These are phyloP conservation scores for Oryzias dopingdopingensis DNA, from an alignment of 2,797 vertebrate species.

Conservation along the genomic window DNA sequence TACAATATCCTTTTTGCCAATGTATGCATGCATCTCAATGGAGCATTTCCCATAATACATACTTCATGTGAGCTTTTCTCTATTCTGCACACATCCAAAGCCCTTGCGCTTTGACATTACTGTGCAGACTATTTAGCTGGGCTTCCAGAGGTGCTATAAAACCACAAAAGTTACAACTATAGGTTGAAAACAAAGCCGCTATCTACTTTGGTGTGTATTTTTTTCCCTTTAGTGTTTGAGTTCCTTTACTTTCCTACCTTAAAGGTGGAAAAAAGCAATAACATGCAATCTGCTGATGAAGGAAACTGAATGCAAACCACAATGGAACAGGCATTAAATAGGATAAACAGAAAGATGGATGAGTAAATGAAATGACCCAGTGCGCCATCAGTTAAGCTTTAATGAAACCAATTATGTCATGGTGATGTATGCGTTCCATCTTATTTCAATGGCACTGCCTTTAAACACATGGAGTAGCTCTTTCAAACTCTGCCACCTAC, in stretches of 20 bases:
- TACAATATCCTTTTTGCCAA: constrained; percentile 49
- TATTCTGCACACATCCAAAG: constrained; percentile 28
- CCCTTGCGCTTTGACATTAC: constrained; percentile 19
- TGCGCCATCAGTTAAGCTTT: constrained; percentile 30
- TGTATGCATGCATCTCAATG: constrained; percentile 42
- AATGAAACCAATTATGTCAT: constrained; percentile 46
- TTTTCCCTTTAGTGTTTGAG: not conserved
- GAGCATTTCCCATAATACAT: constrained; percentile 39
- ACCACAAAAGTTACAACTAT: constrained; percentile 11
- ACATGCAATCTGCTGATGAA: constrained; percentile 28
- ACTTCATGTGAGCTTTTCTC: constrained; percentile 15
- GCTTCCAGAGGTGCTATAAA: constrained; percentile 23
- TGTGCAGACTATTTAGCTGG: constrained; percentile 28
- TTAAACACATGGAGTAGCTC: not conserved
- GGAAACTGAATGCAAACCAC: constrained; percentile 29
- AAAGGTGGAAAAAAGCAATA: constrained; percentile 7
- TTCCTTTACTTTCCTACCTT: not conserved
- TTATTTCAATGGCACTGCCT: constrained; percentile 17
- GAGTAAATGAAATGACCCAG: constrained; percentile 35
- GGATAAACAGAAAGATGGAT: constrained; percentile 25
- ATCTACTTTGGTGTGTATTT: constrained; percentile 12
- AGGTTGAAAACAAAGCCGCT: constrained; percentile 14
- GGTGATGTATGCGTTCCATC: constrained; percentile 23
- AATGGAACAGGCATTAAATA: constrained; percentile 27
- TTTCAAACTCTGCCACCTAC: constrained; percentile 18